These are phyloP conservation scores for Drosophila emarginata DNA, from an alignment of 2,888 invertebrate species.

Conservation along the genomic window DNA sequence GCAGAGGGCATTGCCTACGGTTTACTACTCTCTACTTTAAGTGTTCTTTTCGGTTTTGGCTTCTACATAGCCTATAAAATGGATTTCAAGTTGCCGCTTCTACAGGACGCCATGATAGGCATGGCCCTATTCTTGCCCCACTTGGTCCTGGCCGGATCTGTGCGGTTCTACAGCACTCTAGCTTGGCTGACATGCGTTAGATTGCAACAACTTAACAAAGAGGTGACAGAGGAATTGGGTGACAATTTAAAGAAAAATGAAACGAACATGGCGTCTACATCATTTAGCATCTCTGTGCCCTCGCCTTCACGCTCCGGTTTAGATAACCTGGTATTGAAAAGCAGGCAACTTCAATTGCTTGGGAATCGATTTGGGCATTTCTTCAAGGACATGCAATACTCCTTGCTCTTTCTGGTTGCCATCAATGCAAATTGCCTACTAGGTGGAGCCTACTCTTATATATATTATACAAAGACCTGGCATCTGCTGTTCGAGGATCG, in stretches of 20 bases:
- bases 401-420: conserved; percentile 62
- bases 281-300: conserved; percentile 13
- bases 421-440: conserved; percentile 76
- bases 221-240: conserved; percentile 36
- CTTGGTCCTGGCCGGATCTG: conserved; percentile 61
- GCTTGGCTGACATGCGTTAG: conserved; percentile 62
- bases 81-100: conserved; percentile 73
- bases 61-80: conserved; percentile 76
- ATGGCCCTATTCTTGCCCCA: conserved; percentile 78
- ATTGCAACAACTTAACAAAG: conserved; percentile 38
- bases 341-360: conserved; percentile 47
- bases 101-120: conserved; percentile 68
- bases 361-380: conserved; percentile 33
- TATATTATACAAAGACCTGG: conserved; percentile 72
- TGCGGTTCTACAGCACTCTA: conserved; percentile 51
- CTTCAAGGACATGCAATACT: conserved; percentile 54
- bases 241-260: conserved; percentile 23
- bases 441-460: conserved; percentile 62
- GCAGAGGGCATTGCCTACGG: conserved; percentile 55
- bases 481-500: conserved; percentile 63
- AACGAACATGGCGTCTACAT: conserved; percentile 15
- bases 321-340: conserved; percentile 33
- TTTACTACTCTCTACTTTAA: conserved; percentile 63
- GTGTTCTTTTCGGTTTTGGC: conserved; percentile 55
- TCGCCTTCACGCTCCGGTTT: neutral